A percentile compares a stretch with the other conserved stretches of the same genome.
These are phyloP conservation scores for Napeogenes inachia DNA, from an alignment of 2,888 invertebrate species.

Conservation along the genomic window DNA sequence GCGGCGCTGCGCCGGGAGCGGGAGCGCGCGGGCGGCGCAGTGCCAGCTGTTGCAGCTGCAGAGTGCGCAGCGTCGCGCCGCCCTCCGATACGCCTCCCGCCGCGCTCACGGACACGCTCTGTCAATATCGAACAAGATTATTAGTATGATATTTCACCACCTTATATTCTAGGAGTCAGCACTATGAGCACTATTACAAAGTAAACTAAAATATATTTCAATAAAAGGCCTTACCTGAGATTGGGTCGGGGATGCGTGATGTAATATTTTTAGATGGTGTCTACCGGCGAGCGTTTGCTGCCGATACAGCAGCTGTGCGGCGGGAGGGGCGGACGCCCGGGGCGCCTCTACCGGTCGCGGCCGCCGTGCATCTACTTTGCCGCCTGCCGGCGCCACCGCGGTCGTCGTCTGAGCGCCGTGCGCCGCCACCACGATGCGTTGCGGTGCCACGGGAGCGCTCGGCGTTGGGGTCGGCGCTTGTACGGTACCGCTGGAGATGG, in stretches of 20 bases:
- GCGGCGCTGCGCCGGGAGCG: conserved; percentile 35
- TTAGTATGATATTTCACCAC: not conserved
- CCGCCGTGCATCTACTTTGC: conserved; percentile 57
- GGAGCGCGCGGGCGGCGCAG: conserved; percentile 46
- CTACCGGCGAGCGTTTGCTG: conserved; percentile 74
- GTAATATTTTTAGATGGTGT: conserved; percentile 71
- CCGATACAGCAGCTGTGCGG: conserved; percentile 75
- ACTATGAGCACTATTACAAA: not conserved
- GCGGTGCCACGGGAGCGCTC: conserved; percentile 72
- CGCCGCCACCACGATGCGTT: conserved; percentile 64
- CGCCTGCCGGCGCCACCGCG: conserved; percentile 56
- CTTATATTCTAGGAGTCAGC: too few species aligned
- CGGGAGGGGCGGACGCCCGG: conserved; percentile 60
- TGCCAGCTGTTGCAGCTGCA: conserved; percentile 78
- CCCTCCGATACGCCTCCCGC: conserved; percentile 50
- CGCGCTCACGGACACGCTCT: conserved; percentile 44
- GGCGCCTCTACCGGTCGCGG: conserved; percentile 52
- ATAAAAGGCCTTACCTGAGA: conserved; percentile 37
- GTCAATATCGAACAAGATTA: not conserved
- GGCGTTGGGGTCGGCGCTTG: conserved; percentile 54
- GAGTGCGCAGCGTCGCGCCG: conserved; percentile 49
- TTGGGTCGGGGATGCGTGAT: conserved; percentile 51
- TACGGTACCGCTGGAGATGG: conserved; percentile 61
- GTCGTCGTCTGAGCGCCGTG: conserved; percentile 45
- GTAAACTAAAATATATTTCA: not conserved